Conservation (phyloP, 2,113 vertebrate species). For the Pimephales promelas region DNA sequence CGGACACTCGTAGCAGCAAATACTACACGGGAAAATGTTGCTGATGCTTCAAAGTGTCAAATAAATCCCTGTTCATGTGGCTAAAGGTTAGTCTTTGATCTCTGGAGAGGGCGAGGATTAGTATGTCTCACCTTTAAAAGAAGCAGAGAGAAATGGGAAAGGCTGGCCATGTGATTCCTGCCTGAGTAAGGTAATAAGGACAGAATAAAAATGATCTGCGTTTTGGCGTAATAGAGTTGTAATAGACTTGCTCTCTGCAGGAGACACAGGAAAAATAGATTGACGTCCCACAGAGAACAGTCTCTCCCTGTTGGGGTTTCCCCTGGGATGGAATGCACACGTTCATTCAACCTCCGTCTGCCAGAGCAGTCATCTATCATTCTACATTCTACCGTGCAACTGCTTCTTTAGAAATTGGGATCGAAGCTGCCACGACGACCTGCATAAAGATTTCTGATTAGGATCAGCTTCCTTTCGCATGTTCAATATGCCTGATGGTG, state of each 20-base stretch:
- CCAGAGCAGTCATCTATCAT: constrained; percentile 64
- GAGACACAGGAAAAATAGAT: constrained; percentile 64
- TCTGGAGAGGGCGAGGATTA: constrained; percentile 69
- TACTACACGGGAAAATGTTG: constrained; percentile 65
- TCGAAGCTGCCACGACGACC: not conserved
- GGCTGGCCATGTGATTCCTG: constrained; percentile 15
- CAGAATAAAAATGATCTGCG: constrained; percentile 63
- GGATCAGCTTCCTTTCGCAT: constrained; percentile 14
- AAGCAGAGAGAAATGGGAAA: not conserved
- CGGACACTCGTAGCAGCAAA: constrained; percentile 56
- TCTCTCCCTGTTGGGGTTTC: constrained; percentile 58
- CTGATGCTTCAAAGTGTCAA: constrained; percentile 76
- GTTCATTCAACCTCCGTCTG: constrained; percentile 38
- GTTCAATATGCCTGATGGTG: constrained; percentile 30
- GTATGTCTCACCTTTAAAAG: constrained; percentile 48
- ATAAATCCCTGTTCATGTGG: constrained; percentile 69
- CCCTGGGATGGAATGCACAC: constrained; percentile 58
- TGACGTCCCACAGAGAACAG: constrained; percentile 69
- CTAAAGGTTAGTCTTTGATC: constrained; percentile 73
- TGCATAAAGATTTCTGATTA: constrained; percentile 40
- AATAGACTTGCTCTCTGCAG: constrained; percentile 70
- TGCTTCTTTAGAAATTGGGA: constrained; percentile 46
- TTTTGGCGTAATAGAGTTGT: constrained; percentile 71
- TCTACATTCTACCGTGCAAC: constrained; percentile 49
- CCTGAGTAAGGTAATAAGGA: constrained; percentile 45